Percentiles rank a stretch among this genome's conserved stretches.
Conservation (phyloP, 2,797 vertebrate genomes). For the Sebastes trivittatus region DNA sequence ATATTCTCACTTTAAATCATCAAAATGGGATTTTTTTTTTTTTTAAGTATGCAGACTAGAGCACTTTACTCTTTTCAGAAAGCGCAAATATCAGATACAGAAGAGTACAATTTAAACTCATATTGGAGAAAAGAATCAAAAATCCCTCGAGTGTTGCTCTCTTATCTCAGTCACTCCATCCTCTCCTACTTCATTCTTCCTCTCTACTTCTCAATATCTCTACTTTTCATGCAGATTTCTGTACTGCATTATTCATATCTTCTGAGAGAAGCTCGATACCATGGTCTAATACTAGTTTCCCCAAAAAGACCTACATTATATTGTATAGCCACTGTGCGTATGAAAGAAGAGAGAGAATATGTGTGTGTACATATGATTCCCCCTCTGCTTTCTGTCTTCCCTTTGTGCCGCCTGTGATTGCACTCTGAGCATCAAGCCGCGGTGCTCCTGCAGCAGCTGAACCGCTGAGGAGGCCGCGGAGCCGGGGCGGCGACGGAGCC, state of each 20-base stretch:
- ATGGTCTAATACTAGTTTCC: conserved; percentile 35
- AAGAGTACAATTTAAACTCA: not conserved
- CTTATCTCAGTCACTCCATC: conserved; percentile 7
- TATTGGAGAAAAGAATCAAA: not conserved
- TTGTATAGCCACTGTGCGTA: conserved; percentile 17
- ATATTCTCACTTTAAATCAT: not conserved
- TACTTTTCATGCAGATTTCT: conserved; percentile 72
- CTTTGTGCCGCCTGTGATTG: conserved; percentile 89
- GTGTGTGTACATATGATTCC: conserved; percentile 55
- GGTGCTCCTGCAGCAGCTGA: conserved; percentile 56
- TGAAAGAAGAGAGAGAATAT: conserved; percentile 11
- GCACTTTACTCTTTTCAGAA: not conserved
- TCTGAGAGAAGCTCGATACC: conserved; percentile 18
- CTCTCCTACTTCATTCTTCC: conserved; percentile 7
- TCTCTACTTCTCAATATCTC: conserved; percentile 12
- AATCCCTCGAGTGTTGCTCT: conserved; percentile 20
- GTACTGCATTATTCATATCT: conserved; percentile 74
- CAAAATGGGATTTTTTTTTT: not conserved
- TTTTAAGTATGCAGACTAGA: not conserved
- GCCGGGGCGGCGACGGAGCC: conserved; percentile 52
- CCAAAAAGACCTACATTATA: conserved; percentile 3
- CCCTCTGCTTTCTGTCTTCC: conserved; percentile 74
- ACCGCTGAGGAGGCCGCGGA: conserved; percentile 28
- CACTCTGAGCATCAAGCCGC: conserved; percentile 82
- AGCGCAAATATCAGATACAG: not conserved